Conservation (phyloP, 2,888 invertebrate genomes). For the Scrobipalpa costella region DNA sequence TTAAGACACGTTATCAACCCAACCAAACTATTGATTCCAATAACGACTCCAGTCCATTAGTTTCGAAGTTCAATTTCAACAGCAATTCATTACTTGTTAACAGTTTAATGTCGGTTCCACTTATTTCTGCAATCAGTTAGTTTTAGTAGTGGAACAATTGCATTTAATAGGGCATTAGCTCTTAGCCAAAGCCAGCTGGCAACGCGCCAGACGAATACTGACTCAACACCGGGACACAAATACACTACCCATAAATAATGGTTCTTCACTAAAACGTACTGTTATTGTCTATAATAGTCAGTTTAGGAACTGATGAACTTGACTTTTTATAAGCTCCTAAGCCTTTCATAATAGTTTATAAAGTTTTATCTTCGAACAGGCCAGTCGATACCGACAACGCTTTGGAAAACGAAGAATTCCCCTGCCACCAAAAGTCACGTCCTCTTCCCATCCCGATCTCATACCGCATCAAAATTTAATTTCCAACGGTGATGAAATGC, state of each 20-base stretch:
- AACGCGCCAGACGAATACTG: constrained; percentile 53
- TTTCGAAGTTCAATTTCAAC: constrained; percentile 28
- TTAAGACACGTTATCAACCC: neutral
- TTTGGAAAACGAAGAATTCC: constrained; percentile 66
- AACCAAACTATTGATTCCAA: constrained; percentile 3
- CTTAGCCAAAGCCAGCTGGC: constrained; percentile 58
- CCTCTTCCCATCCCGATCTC: constrained; percentile 60
- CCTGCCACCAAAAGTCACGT: constrained; percentile 54
- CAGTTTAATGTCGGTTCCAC: constrained; percentile 44
- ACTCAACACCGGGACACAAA: constrained; percentile 58
- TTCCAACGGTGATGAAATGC: constrained; percentile 45
- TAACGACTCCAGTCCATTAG: neutral
- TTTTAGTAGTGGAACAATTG: constrained; percentile 55
- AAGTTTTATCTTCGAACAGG: constrained; percentile 72
- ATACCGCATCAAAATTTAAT: constrained; percentile 44
- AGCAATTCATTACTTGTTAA: constrained; percentile 46
- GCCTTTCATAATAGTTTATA: constrained; percentile 28
- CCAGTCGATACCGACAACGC: constrained; percentile 73
- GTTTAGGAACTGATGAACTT: neutral
- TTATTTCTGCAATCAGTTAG: constrained; percentile 49
- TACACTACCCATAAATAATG: constrained; percentile 47
- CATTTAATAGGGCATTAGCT: constrained; percentile 63
- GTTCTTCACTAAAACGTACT: constrained; percentile 34
- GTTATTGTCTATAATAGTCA: constrained; percentile 25
- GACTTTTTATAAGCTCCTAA: neutral